A percentile compares a stretch with the other conserved stretches of the same genome.
phyloP scores from a whole-genome alignment of 2,888 invertebrate genomes.

The Zygaena filipendulae region DNA sequence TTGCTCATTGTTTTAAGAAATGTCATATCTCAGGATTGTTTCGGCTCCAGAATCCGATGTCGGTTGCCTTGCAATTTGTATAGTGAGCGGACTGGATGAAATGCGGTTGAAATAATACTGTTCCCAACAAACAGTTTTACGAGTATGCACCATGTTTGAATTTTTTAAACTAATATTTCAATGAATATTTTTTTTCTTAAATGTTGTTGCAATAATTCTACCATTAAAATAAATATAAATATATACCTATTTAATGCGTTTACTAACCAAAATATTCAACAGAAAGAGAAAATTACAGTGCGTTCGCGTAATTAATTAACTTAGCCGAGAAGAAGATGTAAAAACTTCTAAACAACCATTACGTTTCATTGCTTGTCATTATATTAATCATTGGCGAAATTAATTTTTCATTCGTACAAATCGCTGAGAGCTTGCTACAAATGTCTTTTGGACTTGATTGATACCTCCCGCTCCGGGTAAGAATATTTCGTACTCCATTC shows the following conservation, averaged over 20 bases:
- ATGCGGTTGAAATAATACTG: too few relatives aligned
- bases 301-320: conserved; percentile 53
- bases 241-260: too few relatives aligned
- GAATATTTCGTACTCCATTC: conserved; percentile 24
- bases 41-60: conserved; percentile 19
- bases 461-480: conserved; percentile 37
- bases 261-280: too few relatives aligned
- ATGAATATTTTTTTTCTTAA: too few relatives aligned
- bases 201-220: too few relatives aligned
- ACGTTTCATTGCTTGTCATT: conserved; percentile 61
- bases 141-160: too few relatives aligned
- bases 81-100: neutral
- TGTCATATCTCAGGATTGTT: conserved; percentile 64
- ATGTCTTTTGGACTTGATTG: conserved; percentile 55
- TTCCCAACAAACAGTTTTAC: too few relatives aligned
- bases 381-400: conserved; percentile 67
- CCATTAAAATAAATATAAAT: too few relatives aligned
- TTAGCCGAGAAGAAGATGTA: conserved; percentile 64
- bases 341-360: conserved; percentile 66
- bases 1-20: conserved; percentile 65
- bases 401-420: conserved; percentile 68
- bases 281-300: too few relatives aligned
- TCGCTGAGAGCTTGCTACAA: conserved; percentile 52
- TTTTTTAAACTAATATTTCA: too few relatives aligned
- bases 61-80: conserved; percentile 6